Evolutionary conservation across 2,888 invertebrate species (phyloP), one percentile per base, ranked within the genome.

Genomic region (Cynaeus angustus): DNA sequence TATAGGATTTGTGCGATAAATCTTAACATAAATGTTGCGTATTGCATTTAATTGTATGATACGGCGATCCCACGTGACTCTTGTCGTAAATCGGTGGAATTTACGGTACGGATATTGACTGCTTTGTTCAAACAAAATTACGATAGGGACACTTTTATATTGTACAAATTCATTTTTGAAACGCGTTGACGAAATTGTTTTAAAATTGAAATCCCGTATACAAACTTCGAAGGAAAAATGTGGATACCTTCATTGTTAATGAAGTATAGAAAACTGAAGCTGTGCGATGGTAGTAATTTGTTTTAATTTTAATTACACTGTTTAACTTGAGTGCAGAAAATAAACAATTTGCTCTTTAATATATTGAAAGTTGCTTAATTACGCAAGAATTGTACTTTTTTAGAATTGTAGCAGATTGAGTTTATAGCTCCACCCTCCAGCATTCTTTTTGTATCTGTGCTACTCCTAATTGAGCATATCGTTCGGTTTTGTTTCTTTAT

Each of bases 251-350:
- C 43, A 58, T 58, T 58, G 56, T 58, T 58, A 26, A 12, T n/a
- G 43, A 26, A 55, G 13, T 59, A 46, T 46, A 30, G 33, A 59
- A 59, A 16, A 9, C 33, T 61, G 48, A 61, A 37, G 45, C 46
- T 30, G 14, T 59, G 4, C 30, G 45, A 61, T 61, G 21, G 30
- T 59, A 30, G 16, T 21, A 26, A 59, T 59, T 33, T 59, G 59
- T 30, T 48, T 21, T n/a, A 50, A 61, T 37, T 61, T 48, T 61
- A 61, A 61, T 61, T 48, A 61, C 37, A 61, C n/a, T 56, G 26
- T 41, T 38, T 41, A 56, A 37, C 12, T 53, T 53, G 6, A 9
- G 37, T 37, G 7, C 14, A 53, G 14, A 53, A 46, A 8, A 7
- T 46, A 46, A 14, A 46, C 46, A 46, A 46, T 46, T 8, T 13